Conservation (phyloP, 2,113 vertebrate species). For the Formicarius rufipectus region DNA sequence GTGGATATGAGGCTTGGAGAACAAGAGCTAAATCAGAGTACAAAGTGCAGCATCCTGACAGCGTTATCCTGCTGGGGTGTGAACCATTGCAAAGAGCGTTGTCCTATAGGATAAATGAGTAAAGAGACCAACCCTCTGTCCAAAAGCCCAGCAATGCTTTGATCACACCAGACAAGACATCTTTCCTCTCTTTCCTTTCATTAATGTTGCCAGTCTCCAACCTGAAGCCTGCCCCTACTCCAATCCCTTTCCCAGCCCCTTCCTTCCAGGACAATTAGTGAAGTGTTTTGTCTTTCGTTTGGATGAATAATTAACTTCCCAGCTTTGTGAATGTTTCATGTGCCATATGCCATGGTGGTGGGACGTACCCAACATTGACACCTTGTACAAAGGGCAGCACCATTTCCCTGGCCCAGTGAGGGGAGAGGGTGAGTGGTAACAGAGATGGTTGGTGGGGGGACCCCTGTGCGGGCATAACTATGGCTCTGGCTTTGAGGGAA, state of each 20-base stretch:
- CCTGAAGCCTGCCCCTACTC: not conserved
- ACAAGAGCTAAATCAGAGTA: not conserved
- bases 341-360: slow-evolving; percentile 77
- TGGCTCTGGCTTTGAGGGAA: not conserved
- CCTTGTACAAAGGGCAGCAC: not conserved
- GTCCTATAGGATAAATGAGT: not conserved
- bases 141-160: not conserved
- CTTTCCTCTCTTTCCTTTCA: not conserved
- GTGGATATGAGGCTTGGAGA: not conserved
- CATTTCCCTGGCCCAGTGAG: not conserved
- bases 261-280: slow-evolving; percentile 77
- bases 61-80: not conserved
- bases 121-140: not conserved
- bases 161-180: not conserved
- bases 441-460: not conserved
- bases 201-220: not conserved
- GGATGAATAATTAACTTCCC: slow-evolving; percentile 87
- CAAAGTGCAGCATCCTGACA: not conserved
- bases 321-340: slow-evolving; percentile 85
- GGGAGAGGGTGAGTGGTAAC: no score
- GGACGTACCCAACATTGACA: not conserved
- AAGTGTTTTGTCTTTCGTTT: slow-evolving; percentile 82
- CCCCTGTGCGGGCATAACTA: not conserved
- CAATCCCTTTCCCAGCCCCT: not conserved
- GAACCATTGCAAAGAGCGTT: not conserved